Evolutionary conservation across 1,140 invertebrate species (phyloP), one percentile per base, ranked within the genome.

Genomic region (Episyrphus balteatus): DNA sequence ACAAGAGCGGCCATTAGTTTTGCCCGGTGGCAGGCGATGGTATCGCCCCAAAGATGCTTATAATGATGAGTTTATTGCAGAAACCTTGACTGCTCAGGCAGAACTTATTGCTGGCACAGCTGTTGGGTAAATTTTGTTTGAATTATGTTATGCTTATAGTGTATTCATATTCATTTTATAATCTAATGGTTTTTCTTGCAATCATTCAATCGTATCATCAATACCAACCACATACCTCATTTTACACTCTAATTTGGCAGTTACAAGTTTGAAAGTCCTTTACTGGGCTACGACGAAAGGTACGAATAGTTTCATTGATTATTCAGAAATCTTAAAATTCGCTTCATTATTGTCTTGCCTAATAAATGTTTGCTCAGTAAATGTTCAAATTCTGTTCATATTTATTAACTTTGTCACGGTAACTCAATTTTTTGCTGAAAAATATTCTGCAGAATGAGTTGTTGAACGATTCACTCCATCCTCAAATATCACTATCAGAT

Each of bases 1-100:
- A 8, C 65, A 68, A 44, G 68, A 73, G 32, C 67, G 79, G 38
- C 77, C 80, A 6, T 56, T 83, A 19, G 72, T 82, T 30, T 67
- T 82, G 32, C 80, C 80, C 5, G 81, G 80, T 36, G 84, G 83
- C 11, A 73, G 83, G 37, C 77, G 77, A 59, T 88, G 84, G 84
- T 77, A 77, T 53, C 75, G 76, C 53, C 81, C 83, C 3, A 79
- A 82, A 61, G 84, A 87, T 65, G 84, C 82, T 48, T 84, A 83
- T 67, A 80, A 83, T 54, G 86, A 88, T 48, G 80, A 85, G 51
- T 78, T 82, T 67, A 85, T 88, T 36, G 79, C 79, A 37, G 83
- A 86, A 58, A 81, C 81, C 5, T 67, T 88, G 46, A 78, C 79
- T 45, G 77, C 78, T 13, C 83, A 86, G 58, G 79, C 83, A 8